Conservation (phyloP, 2,888 invertebrate genomes). For the Melolontha melolontha region DNA sequence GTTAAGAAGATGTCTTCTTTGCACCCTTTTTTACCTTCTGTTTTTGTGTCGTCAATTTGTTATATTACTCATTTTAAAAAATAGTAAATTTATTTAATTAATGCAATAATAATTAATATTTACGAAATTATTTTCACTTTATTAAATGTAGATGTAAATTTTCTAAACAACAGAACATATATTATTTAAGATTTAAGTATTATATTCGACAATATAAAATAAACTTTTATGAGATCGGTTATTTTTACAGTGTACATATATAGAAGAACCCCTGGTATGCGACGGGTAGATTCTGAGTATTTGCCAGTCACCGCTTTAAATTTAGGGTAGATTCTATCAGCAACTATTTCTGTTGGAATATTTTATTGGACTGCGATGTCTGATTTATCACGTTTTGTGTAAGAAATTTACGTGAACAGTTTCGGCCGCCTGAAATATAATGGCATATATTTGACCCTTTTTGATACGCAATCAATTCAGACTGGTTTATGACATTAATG, state of each 20-base stretch:
- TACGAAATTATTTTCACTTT: no score
- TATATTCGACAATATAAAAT: no score
- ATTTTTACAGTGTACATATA: constrained; percentile 20
- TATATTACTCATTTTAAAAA: no score
- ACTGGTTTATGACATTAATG: constrained; percentile 58
- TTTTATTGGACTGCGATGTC: constrained; percentile 49
- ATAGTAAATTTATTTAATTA: no score
- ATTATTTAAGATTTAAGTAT: no score
- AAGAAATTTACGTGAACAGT: constrained; percentile 51
- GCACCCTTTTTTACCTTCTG: no score
- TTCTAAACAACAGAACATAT: no score
- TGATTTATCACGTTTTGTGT: constrained; percentile 52
- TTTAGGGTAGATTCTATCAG: constrained; percentile 62
- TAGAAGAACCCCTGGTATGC: constrained; percentile 44
- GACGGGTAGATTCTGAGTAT: constrained; percentile 53
- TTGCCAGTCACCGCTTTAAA: constrained; percentile 63
- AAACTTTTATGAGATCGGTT: not conserved
- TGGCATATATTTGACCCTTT: constrained; percentile 58
- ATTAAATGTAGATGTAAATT: no score
- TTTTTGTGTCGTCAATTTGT: no score
- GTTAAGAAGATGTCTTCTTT: no score
- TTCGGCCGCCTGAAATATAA: constrained; percentile 49
- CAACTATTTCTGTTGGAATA: constrained; percentile 48
- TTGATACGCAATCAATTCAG: constrained; percentile 58
- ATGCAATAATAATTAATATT: no score